Conservation (phyloP, 1,140 invertebrate species). For the Drosophila rufa region DNA sequence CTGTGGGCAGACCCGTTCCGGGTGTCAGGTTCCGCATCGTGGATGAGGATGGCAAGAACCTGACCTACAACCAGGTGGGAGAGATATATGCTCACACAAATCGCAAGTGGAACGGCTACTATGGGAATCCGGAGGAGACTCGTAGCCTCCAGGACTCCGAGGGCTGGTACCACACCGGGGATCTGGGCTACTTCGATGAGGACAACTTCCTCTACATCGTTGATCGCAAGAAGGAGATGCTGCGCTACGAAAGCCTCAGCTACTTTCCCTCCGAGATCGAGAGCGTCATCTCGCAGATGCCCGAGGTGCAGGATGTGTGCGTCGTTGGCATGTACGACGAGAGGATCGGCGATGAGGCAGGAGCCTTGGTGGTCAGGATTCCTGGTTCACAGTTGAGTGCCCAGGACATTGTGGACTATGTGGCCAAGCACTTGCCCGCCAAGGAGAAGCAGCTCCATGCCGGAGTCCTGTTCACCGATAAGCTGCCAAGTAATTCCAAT, state of each 20-base stretch:
- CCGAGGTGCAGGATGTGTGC: conserved; percentile 67
- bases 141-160: conserved; percentile 87
- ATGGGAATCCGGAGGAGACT: conserved; percentile 87
- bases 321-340: conserved; percentile 75
- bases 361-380: conserved; percentile 61
- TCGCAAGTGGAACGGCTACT: conserved; percentile 84
- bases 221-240: conserved; percentile 92
- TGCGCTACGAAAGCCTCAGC: conserved; percentile 88
- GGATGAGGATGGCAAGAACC: conserved; percentile 69
- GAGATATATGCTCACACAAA: conserved; percentile 83
- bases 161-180: conserved; percentile 92
- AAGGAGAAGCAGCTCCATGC: conserved; percentile 86
- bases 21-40: conserved; percentile 64
- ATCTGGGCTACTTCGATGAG: conserved; percentile 89
- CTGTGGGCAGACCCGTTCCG: conserved; percentile 57
- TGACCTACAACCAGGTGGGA: conserved; percentile 76
- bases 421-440: conserved; percentile 77
- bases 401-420: conserved; percentile 63
- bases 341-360: conserved; percentile 59
- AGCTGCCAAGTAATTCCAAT: conserved; percentile 34
- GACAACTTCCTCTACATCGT: conserved; percentile 89
- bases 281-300: conserved; percentile 44
- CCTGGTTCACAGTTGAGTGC: conserved; percentile 42
- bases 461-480: conserved; percentile 87
- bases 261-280: conserved; percentile 81